Percentiles rank a stretch among this genome's conserved stretches.
These are phyloP conservation scores for Dasysyrphus albostriatus DNA, from an alignment of 2,888 invertebrate species.

Conservation along the genomic window DNA sequence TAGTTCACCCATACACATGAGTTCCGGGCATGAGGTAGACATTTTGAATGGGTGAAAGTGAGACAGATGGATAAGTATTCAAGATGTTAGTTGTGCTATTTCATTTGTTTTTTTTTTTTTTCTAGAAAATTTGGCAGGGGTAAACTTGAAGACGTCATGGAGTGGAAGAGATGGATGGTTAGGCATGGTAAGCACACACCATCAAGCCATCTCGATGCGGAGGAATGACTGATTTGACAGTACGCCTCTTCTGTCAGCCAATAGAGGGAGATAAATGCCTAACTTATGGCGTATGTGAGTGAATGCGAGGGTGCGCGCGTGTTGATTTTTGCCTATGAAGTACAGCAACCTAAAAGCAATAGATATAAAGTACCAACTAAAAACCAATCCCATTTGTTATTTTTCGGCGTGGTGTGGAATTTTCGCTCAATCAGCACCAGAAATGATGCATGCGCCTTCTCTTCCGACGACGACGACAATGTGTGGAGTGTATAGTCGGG, in stretches of 20 bases:
- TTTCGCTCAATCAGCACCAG: slow-evolving; percentile 76
- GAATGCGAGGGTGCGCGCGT: slow-evolving; percentile 76
- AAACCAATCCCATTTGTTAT: slow-evolving; percentile 85
- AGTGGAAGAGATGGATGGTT: slow-evolving; percentile 76
- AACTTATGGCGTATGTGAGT: slow-evolving; percentile 74
- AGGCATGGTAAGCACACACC: slow-evolving; percentile 71
- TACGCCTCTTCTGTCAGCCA: slow-evolving; percentile 83
- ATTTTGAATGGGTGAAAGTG: slow-evolving; percentile 34
- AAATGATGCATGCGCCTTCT: slow-evolving; percentile 76
- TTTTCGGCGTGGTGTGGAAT: slow-evolving; percentile 78
- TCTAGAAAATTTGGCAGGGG: slow-evolving; percentile 63
- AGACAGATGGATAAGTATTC: slow-evolving; percentile 16
- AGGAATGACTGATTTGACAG: slow-evolving; percentile 84
- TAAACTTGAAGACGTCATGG: slow-evolving; percentile 75
- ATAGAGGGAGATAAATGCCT: slow-evolving; percentile 76
- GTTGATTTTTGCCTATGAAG: slow-evolving; percentile 72
- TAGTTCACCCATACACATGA: slow-evolving; percentile 25
- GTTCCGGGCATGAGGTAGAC: slow-evolving; percentile 1
- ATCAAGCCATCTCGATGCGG: slow-evolving; percentile 76
- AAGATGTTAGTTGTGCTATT: slow-evolving; percentile 27
- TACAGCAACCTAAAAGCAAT: slow-evolving; percentile 66
- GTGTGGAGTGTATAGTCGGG: slow-evolving; percentile 39
- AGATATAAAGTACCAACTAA: slow-evolving; percentile 78
- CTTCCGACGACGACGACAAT: slow-evolving; percentile 54
- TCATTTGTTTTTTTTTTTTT: slow-evolving; percentile 34